Evolutionary conservation across 1,140 invertebrate genomes (phyloP).

Genomic region (Heterodera carotae): DNA sequence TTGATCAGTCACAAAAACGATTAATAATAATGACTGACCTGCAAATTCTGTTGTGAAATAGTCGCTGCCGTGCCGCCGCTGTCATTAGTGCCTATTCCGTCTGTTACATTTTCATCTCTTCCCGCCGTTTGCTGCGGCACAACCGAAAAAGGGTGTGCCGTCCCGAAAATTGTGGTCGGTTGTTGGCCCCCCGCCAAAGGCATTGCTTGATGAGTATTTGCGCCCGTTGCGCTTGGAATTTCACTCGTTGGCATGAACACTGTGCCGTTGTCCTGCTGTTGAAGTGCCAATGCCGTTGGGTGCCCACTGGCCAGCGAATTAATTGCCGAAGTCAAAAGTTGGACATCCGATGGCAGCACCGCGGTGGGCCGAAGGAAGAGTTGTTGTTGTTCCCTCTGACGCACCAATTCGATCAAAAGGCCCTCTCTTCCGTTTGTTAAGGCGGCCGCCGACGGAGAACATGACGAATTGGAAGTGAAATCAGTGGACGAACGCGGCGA

Average conservation of each 20-base stretch:
- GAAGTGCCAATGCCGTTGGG: neutral
- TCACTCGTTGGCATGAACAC: neutral
- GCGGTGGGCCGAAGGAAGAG: neutral
- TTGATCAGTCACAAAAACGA: too few species aligned
- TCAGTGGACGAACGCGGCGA: neutral
- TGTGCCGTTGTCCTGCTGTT: neutral
- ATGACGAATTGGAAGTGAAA: conserved; percentile 1
- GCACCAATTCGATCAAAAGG: conserved; percentile 3
- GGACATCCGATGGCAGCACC: neutral
- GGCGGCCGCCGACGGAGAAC: neutral
- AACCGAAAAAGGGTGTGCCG: neutral
- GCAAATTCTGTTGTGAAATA: conserved; percentile 23
- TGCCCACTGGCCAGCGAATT: neutral
- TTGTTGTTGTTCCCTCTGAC: neutral
- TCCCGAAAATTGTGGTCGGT: neutral
- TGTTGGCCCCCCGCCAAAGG: neutral
- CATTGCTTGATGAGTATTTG: neutral
- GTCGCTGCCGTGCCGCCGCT: neutral
- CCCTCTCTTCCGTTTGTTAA: neutral
- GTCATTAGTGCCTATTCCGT: too few species aligned
- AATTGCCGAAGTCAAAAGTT: conserved; percentile 3
- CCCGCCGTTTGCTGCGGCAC: neutral
- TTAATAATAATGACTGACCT: conserved; percentile 1
- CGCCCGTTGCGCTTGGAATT: neutral
- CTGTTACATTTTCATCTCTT: neutral